Percentiles rank a stretch among this genome's conserved stretches.
Evolutionary conservation across 2,113 vertebrate genomes (phyloP).

Genomic region (Riparia riparia): DNA sequence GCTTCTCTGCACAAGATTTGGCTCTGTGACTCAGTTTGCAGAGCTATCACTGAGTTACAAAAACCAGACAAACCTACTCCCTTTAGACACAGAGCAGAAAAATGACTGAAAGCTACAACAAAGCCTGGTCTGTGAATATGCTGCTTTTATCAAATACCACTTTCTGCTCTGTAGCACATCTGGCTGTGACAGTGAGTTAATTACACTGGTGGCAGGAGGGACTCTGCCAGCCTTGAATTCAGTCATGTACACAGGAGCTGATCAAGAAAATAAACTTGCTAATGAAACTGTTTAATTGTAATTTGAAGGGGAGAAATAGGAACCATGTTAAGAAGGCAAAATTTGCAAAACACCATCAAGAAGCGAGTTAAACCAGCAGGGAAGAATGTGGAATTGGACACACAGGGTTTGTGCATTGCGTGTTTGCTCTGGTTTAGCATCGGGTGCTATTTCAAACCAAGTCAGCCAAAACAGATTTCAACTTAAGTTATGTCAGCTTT

Average conservation of each 20-base stretch:
- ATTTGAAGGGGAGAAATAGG: not conserved
- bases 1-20: not conserved
- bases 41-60: not conserved
- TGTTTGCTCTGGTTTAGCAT: not conserved
- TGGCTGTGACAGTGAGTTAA: not conserved
- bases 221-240: not conserved
- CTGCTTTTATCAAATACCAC: not conserved
- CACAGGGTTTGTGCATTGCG: accelerated
- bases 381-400: not conserved
- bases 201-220: not conserved
- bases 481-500: not conserved
- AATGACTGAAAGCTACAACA: not conserved
- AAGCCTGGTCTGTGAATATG: not conserved
- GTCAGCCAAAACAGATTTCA: not conserved
- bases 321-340: not conserved
- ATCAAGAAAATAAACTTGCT: not conserved
- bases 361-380: not conserved
- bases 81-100: not conserved
- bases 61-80: not conserved
- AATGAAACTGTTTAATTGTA: not conserved
- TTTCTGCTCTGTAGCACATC: not conserved
- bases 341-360: not conserved
- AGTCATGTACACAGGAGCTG: not conserved
- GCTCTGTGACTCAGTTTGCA: not conserved
- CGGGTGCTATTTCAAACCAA: not conserved